Evolutionary conservation across 2,888 invertebrate genomes (phyloP).

Genomic region (Mactromeris polynyma): DNA sequence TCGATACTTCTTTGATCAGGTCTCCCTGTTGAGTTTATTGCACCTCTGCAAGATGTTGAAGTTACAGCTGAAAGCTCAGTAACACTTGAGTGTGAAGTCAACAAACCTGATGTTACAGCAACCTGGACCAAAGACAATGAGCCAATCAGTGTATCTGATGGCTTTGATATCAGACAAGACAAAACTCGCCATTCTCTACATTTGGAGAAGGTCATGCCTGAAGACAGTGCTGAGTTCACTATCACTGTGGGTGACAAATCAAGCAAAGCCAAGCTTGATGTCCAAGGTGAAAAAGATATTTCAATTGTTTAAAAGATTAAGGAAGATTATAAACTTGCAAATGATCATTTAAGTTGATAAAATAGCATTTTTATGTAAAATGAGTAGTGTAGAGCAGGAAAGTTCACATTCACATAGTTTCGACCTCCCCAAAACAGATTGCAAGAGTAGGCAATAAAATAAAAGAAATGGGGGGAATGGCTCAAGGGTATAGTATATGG

Average conservation of each 20-base stretch:
- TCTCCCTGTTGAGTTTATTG: slow-evolving; percentile 78
- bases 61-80: slow-evolving; percentile 88
- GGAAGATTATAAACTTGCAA: too few species aligned
- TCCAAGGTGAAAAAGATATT: slow-evolving; percentile 68
- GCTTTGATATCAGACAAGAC: slow-evolving; percentile 94
- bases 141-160: slow-evolving; percentile 94
- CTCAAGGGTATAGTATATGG: too few species aligned
- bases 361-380: too few species aligned
- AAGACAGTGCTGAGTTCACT: slow-evolving; percentile 83
- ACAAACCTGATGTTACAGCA: slow-evolving; percentile 96
- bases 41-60: slow-evolving; percentile 75
- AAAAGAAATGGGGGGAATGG: too few species aligned
- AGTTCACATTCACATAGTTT: too few species aligned
- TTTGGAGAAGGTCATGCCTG: slow-evolving; percentile 79
- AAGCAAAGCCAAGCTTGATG: slow-evolving; percentile 67
- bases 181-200: slow-evolving; percentile 86
- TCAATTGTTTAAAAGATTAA: neutral
- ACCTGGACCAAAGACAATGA: slow-evolving; percentile 94
- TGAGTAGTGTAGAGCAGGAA: too few species aligned
- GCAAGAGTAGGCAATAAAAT: too few species aligned
- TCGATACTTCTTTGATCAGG: slow-evolving; percentile 67
- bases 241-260: slow-evolving; percentile 77
- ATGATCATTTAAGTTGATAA: too few species aligned
- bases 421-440: too few species aligned
- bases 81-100: slow-evolving; percentile 96